These are phyloP conservation scores for Conus ventricosus DNA, from an alignment of 1,140 invertebrate genomes.

Conservation along the genomic window DNA sequence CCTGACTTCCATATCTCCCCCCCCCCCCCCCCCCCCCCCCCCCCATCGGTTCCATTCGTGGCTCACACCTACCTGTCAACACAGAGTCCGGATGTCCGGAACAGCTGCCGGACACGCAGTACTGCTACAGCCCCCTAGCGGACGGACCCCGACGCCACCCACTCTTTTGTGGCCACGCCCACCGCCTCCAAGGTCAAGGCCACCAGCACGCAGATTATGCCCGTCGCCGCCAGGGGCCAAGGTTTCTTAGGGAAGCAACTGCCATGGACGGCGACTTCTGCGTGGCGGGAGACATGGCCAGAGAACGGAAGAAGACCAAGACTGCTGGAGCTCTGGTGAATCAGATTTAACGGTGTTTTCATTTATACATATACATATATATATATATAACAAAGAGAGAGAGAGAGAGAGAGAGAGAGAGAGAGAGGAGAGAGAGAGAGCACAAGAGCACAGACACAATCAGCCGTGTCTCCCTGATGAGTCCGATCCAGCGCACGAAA, in stretches of 20 bases:
- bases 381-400: too few species aligned
- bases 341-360: too few species aligned
- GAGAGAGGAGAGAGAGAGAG: too few species aligned
- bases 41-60: too few species aligned
- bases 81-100: background rate
- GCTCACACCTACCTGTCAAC: background rate
- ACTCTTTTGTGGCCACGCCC: background rate
- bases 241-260: background rate
- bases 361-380: too few species aligned
- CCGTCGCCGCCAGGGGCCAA: background rate
- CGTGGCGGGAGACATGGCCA: background rate
- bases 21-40: too few species aligned
- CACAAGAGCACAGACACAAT: too few species aligned
- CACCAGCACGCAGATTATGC: background rate
- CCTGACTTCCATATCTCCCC: too few species aligned
- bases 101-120: slow-evolving; percentile 1
- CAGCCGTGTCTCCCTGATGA: too few species aligned
- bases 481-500: too few species aligned
- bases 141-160: background rate
- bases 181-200: background rate
- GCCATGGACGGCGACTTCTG: background rate
- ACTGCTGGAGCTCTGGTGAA: background rate
- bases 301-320: background rate
- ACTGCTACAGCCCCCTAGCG: background rate
- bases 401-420: too few species aligned